Percentiles rank a stretch among this genome's conserved stretches.
Conservation (phyloP, 2,888 invertebrate genomes). For the Meiosimyza decipiens region DNA sequence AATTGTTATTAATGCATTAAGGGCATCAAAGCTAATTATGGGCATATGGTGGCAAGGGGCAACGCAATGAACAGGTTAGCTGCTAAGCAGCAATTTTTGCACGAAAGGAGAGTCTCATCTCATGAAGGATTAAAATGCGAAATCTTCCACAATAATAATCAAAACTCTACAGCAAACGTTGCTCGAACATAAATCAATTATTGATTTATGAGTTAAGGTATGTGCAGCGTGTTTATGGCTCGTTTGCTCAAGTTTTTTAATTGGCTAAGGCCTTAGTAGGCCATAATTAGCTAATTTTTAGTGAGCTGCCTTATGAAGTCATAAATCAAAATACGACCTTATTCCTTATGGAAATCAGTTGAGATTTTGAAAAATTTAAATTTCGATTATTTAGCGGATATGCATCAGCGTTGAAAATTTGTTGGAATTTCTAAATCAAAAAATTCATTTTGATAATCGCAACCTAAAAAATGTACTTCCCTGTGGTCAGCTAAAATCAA, state of each 20-base stretch:
- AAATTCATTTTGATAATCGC: no score
- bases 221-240: constrained; percentile 11
- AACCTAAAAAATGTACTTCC: no score
- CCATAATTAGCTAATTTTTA: constrained; percentile 33
- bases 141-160: constrained; percentile 19
- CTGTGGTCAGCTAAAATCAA: no score
- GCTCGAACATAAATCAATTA: constrained; percentile 50
- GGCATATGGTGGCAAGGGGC: constrained; percentile 1
- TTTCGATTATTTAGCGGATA: no score
- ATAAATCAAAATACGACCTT: constrained; percentile 18
- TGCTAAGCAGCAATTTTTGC: neutral
- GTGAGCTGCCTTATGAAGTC: constrained; percentile 29
- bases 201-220: constrained; percentile 48
- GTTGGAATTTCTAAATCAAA: no score
- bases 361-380: no score
- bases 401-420: no score
- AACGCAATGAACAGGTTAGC: neutral
- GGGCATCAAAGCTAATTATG: constrained; percentile 57
- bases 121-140: neutral
- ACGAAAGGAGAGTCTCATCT: neutral
- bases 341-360: no score
- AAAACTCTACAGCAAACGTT: constrained; percentile 10
- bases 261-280: neutral
- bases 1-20: constrained; percentile 64
- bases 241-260: constrained; percentile 25